Conservation (phyloP, 2,888 invertebrate species). For the Cheilosia vernalis region DNA sequence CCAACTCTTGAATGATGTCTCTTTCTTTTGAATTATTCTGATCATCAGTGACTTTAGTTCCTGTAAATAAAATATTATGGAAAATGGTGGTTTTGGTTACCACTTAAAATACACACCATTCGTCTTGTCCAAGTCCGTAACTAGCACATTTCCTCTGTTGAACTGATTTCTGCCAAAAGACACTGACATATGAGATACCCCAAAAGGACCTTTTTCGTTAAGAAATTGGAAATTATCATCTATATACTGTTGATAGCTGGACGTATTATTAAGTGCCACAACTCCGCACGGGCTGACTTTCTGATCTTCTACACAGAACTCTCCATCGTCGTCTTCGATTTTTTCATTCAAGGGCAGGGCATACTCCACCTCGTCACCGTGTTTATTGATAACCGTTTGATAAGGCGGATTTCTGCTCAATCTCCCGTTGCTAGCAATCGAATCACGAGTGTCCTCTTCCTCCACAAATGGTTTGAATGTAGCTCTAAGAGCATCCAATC, state of each 20-base stretch:
- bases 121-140: slow-evolving; percentile 78
- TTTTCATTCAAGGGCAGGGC: slow-evolving; percentile 77
- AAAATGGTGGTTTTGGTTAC: background rate
- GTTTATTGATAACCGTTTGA: slow-evolving; percentile 77
- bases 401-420: slow-evolving; percentile 68
- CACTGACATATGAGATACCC: slow-evolving; percentile 29
- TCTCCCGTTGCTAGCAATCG: slow-evolving; percentile 39
- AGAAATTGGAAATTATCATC: slow-evolving; percentile 63
- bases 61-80: slow-evolving; percentile 1
- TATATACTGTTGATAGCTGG: slow-evolving; percentile 48
- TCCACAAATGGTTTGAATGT: slow-evolving; percentile 32
- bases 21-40: slow-evolving; percentile 36
- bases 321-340: slow-evolving; percentile 27
- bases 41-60: slow-evolving; percentile 43
- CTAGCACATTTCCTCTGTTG: slow-evolving; percentile 37
- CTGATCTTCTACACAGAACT: background rate
- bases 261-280: slow-evolving; percentile 30
- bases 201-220: slow-evolving; percentile 49
- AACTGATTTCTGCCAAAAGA: slow-evolving; percentile 42
- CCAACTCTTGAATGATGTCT: slow-evolving; percentile 71
- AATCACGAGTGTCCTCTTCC: background rate
- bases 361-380: slow-evolving; percentile 78
- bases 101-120: slow-evolving; percentile 42
- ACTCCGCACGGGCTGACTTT: slow-evolving; percentile 3
- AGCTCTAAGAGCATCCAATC: slow-evolving; percentile 21